Conservation (phyloP, 2,797 vertebrate species). For the Erithacus rubecula region DNA sequence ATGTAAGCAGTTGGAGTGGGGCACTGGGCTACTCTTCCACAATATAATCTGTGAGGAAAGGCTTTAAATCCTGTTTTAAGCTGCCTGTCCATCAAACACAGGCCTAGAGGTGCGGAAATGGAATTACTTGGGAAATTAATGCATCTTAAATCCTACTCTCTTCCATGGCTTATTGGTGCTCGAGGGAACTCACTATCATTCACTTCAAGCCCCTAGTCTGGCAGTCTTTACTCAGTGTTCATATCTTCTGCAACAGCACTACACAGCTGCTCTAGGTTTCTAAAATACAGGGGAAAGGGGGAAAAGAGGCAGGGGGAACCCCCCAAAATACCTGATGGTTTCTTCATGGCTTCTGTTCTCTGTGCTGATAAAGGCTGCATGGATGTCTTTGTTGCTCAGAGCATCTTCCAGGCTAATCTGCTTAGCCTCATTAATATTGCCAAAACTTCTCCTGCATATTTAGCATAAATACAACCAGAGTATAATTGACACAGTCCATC, state of each 20-base stretch:
- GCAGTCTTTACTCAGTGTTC: background rate
- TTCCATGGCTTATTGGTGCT: background rate
- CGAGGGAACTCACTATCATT: background rate
- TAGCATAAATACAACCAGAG: background rate
- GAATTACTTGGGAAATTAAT: background rate
- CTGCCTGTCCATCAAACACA: background rate
- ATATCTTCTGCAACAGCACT: background rate
- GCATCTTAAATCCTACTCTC: background rate
- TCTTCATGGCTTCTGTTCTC: slow-evolving; percentile 87
- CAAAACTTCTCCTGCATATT: slow-evolving; percentile 80
- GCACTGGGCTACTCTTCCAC: background rate
- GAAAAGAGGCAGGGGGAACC: background rate
- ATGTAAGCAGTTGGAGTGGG: background rate
- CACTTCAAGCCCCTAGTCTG: background rate
- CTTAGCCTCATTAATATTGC: slow-evolving; percentile 74
- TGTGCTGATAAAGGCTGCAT: slow-evolving; percentile 88
- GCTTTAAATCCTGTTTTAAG: background rate
- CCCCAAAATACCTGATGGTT: slow-evolving; percentile 79
- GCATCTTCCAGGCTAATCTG: slow-evolving; percentile 86
- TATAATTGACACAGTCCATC: background rate
- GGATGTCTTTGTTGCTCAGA: slow-evolving; percentile 78
- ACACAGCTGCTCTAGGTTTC: background rate
- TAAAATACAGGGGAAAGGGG: background rate
- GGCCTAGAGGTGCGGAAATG: background rate
- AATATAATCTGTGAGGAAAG: background rate